Evolutionary conservation across 2,888 invertebrate species (phyloP).

Genomic region (Nemotelus pantherinus): DNA sequence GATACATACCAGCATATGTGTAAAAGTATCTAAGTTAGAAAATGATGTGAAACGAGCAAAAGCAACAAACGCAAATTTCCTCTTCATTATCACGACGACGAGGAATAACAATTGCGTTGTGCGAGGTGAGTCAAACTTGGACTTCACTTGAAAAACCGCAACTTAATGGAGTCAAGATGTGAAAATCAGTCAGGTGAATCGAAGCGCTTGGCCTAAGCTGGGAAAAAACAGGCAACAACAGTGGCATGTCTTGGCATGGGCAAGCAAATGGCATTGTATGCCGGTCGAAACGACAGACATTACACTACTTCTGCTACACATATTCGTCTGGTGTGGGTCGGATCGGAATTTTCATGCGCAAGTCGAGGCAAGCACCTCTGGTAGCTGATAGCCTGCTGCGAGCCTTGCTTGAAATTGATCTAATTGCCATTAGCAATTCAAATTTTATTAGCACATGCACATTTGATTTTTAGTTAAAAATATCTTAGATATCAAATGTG

Average conservation of each 20-base stretch:
- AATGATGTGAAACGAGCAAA: too few species aligned
- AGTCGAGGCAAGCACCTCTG: too few species aligned
- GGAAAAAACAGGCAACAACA: background rate
- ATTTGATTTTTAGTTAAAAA: background rate
- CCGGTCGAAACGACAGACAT: too few species aligned
- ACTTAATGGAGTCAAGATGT: constrained; percentile 31
- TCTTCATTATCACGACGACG: constrained; percentile 21
- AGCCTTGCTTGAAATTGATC: constrained; percentile 3
- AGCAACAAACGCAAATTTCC: background rate
- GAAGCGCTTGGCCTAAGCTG: constrained; percentile 16
- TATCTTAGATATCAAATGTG: too few species aligned
- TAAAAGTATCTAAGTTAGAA: too few species aligned
- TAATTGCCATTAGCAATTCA: constrained; percentile 39
- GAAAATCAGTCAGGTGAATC: constrained; percentile 40
- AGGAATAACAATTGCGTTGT: constrained; percentile 10
- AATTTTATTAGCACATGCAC: constrained; percentile 30
- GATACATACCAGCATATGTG: too few species aligned
- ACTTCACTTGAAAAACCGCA: constrained; percentile 14
- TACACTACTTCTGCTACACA: too few species aligned
- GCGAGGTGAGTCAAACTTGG: constrained; percentile 7
- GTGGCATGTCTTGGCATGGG: background rate
- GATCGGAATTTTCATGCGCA: too few species aligned
- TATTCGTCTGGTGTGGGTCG: too few species aligned
- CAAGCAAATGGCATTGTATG: too few species aligned
- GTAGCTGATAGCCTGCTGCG: too few species aligned